Evolutionary conservation across 2,797 vertebrate genomes (phyloP), one percentile per base, ranked within the genome.

Genomic region (Otolemur crassicaudatus): DNA sequence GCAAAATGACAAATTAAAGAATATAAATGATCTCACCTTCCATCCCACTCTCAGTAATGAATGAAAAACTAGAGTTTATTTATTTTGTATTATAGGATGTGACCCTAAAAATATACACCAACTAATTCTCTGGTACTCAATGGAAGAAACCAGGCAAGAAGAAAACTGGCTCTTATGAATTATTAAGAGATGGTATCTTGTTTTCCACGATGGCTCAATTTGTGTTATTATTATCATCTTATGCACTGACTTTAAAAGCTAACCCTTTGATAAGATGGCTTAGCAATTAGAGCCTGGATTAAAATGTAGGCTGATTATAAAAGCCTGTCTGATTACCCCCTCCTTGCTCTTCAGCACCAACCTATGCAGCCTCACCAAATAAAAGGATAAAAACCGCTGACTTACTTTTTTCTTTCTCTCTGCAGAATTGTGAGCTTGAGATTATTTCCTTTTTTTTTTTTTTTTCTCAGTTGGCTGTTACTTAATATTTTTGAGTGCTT

Each of bases 401-500:
- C 25, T 37, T 79, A 76, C 23, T 77, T 75, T 67, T 80, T 67
- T 63, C 34, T 76, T 92, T 75, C 72, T 86, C 17, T 14, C 5
- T 81, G 7, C 11, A 70, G 84, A 90, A 77, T 37, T 92, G 29
- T 75, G 37, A 88, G 9, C 4, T 88, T 40, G 53, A 69, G 43
- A 83, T 87, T 83, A 73, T 65, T 88, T 87, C 13, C 0, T 13
- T 14, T 49, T 10, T 14, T 77, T 90, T n/a, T n/a, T 40, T 37
- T 14, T 77, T 90, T 87, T 58, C 34, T 87, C 61, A 11, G 1
- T 84, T 93, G 90, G 29, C 31, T 93, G 9, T 65, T 87, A 63
- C 63, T 94, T 86, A 91, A 75, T 90, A 73, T 79, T 94, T 93
- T 90, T 91, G 29, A 95, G 22, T 75, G 31, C 34, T 43, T 86